Base-by-base conservation (phyloP, 2,113 vertebrate genomes). In the Dipodomys ordii region DNA sequence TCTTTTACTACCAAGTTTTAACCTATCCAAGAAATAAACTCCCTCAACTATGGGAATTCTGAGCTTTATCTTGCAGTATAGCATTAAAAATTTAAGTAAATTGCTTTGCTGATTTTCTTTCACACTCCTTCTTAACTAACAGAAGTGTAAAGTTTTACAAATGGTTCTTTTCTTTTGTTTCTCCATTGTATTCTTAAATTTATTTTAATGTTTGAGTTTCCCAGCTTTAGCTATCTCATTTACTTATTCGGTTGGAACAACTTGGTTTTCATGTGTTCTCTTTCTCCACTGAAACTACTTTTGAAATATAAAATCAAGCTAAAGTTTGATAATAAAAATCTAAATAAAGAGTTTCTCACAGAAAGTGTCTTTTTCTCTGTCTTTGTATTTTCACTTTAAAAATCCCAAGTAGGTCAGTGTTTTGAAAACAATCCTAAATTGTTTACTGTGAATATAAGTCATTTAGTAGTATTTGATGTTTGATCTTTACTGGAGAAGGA, bases 301-400 rank as follows among this genome's bases (percentile, higher is more conserved):
- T 57, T 90, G 32, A 74, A 95, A 94, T 65, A 44, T 83, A 92
- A 94, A 94, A 88, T 88, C n/a, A 83, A 83, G 57, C 11, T 44
- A 68, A 92, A 90, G 60, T 3, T 92, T 87, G n/a, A 46, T 64
- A 35, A 57, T 67, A 46, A 77, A 87, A 69, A 19, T 23, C 69
- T 71, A 64, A 84, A 95, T 15, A 39, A 44, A 73, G 13, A 90
- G 1, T 83, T 76, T 22, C 85, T 93, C 49, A 64, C 13, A 83
- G 27, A 30, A 4, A 92, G 11, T 46, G 2, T 23, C 35, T 12
- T 49, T 49, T 49, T 76, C 49, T 71, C 57, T n/a, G 20, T 74
- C 18, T 67, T 6, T 67, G 3, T 64, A 1, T 20, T 10, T 81
- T 60, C 68, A n/a, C 13, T 91, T 81, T 35, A 30, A 82, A 88